phyloP scores from a whole-genome alignment of 2,888 invertebrate genomes.

The Steromphala cineraria region DNA sequence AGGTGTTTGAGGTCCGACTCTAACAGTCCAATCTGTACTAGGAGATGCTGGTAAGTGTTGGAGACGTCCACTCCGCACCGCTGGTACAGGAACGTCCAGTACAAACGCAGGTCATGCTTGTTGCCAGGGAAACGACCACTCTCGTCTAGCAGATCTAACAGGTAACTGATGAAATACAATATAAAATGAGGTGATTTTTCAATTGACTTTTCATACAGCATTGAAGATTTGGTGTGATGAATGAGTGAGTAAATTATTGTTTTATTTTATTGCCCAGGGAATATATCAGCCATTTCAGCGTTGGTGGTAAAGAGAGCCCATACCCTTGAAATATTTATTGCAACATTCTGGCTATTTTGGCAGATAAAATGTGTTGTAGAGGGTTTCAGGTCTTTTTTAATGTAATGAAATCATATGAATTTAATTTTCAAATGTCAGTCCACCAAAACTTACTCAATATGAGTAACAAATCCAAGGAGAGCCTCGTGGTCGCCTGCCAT shows the following conservation, averaged over 20 bases:
- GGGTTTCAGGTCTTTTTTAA: too few relatives aligned
- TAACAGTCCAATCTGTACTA: constrained; percentile 45
- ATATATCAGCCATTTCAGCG: too few relatives aligned
- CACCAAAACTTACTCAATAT: constrained; percentile 58
- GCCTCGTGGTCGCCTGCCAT: constrained; percentile 57
- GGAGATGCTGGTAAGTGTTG: constrained; percentile 48
- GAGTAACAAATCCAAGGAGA: constrained; percentile 53
- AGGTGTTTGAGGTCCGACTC: background rate
- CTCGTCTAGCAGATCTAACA: constrained; percentile 49
- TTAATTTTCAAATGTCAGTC: too few relatives aligned
- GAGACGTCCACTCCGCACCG: constrained; percentile 44
- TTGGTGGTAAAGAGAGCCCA: too few relatives aligned
- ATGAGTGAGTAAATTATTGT: too few relatives aligned
- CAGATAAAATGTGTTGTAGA: too few relatives aligned
- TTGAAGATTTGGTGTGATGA: too few relatives aligned
- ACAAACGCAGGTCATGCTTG: constrained; percentile 47
- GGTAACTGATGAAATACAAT: constrained; percentile 33
- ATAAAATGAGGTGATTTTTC: background rate
- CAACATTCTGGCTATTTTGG: too few relatives aligned
- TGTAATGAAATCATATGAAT: too few relatives aligned
- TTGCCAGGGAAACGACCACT: constrained; percentile 50
- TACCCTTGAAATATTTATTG: too few relatives aligned
- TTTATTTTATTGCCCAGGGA: too few relatives aligned
- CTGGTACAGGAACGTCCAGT: constrained; percentile 49
- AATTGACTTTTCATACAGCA: background rate